Percentiles rank a stretch among this genome's conserved stretches.
phyloP scores from a whole-genome alignment of 2,888 invertebrate genomes.

The Bugula neritina region DNA sequence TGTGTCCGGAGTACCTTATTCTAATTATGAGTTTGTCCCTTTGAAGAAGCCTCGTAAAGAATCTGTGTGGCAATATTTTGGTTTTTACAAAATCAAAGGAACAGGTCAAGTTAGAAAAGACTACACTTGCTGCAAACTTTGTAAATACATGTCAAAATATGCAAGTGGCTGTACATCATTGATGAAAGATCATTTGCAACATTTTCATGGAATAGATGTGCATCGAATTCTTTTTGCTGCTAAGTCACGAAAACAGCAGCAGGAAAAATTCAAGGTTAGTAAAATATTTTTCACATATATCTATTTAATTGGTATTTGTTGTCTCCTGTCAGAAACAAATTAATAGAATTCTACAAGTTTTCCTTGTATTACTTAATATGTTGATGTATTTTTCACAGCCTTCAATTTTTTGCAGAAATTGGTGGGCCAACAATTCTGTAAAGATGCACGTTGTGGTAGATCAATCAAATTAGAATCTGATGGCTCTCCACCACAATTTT shows the following conservation, averaged over 20 bases:
- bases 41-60: not conserved
- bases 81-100: constrained; percentile 16
- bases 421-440: not conserved
- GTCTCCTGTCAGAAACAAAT: too few relatives aligned
- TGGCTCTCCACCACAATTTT: constrained; percentile 23
- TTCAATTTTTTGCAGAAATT: constrained; percentile 11
- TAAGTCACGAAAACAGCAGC: too few relatives aligned
- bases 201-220: not conserved
- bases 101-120: not conserved
- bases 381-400: too few relatives aligned
- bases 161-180: not conserved
- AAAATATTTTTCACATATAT: too few relatives aligned
- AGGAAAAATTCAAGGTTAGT: too few relatives aligned
- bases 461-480: not conserved
- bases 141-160: not conserved
- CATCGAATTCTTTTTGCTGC: too few relatives aligned
- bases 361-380: too few relatives aligned
- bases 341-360: too few relatives aligned
- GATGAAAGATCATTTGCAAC: not conserved
- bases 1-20: not conserved
- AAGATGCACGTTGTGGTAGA: not conserved
- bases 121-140: constrained; percentile 1
- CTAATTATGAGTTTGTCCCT: not conserved
- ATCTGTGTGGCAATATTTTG: constrained; percentile 2
- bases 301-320: too few relatives aligned